phyloP scores from a whole-genome alignment of 2,113 vertebrate genomes.

The Martes martes region DNA sequence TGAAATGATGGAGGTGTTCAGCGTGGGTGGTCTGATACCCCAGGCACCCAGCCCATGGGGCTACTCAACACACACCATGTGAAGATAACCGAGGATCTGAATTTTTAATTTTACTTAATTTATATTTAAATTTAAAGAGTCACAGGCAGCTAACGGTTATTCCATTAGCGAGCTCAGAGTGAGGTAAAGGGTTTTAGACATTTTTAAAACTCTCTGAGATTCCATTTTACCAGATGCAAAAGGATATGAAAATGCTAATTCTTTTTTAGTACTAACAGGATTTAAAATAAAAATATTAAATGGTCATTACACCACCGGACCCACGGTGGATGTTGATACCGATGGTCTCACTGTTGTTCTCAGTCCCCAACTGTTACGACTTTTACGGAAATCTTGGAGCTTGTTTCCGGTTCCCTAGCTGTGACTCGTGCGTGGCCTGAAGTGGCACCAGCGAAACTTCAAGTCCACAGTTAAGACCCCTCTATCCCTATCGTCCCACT shows the following conservation, averaged over 20 bases:
- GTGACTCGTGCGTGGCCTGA: too few relatives aligned
- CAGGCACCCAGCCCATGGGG: too few relatives aligned
- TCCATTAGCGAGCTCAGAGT: neutral
- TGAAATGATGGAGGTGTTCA: neutral
- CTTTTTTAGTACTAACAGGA: neutral
- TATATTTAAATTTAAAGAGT: neutral
- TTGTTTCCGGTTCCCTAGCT: neutral
- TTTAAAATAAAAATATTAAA: neutral
- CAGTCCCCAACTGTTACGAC: neutral
- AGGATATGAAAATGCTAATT: neutral
- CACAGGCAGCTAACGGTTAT: neutral
- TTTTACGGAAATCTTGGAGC: neutral
- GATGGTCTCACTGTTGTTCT: neutral
- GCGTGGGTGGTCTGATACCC: neutral
- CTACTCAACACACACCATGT: neutral
- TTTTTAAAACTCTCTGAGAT: neutral
- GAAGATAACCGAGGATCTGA: neutral
- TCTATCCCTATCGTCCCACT: neutral
- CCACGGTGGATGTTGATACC: neutral
- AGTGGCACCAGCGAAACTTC: neutral
- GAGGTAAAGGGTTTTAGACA: neutral
- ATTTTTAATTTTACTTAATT: neutral
- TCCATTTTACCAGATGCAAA: neutral
- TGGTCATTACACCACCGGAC: neutral
- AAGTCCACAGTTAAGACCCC: too few relatives aligned